Evolutionary conservation across 1,140 invertebrate genomes (phyloP), one percentile per base, ranked within the genome.

Genomic region (Subanguina moxae): DNA sequence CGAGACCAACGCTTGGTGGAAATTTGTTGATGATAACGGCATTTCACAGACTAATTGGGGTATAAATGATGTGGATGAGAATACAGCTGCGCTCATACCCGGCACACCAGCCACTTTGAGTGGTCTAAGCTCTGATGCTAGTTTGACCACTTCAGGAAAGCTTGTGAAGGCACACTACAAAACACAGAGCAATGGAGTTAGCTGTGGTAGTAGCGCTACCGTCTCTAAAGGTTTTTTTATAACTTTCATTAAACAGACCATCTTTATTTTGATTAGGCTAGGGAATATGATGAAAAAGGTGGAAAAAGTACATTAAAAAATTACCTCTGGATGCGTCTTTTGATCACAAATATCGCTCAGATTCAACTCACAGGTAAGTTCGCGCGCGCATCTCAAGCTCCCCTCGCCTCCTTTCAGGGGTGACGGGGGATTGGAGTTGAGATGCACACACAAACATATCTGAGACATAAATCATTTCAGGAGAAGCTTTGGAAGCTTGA

Each of bases 11-110:
- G 62, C 45, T 5, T 69, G 67, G 67, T 69, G 52, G 62, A 38
- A 8, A 19, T 69, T 69, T 27, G 5, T 65, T 17, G 67, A 69
- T 30, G 25, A 58, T 11, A 52, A 63, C 30, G 43, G 21, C 17
- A 23, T 72, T 30, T 65, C 66, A 5, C 62, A 68, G 38, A 52
- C 59, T 7, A 68, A 68, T 42, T 68, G 66, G 66, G 45, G 58
- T 25, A 11, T 68, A 32, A 32, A 48, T 21, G 57, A 68, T 43
- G 62, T 64, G 38, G 11, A 1, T 13, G 66, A 68, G 25, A 27
- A 28, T 23, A 43, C 56, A 17, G 57, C 66, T 0, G 62, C 66
- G 17, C 17, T 68, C 19, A 27, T 21, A 32, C 19, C 27, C 5
- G 30, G 52, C 5, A 52, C 48, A 7, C 48, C 48, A 52, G 13